Evolutionary conservation across 2,113 vertebrate species (phyloP).

Genomic region (Perognathus longimembris): DNA sequence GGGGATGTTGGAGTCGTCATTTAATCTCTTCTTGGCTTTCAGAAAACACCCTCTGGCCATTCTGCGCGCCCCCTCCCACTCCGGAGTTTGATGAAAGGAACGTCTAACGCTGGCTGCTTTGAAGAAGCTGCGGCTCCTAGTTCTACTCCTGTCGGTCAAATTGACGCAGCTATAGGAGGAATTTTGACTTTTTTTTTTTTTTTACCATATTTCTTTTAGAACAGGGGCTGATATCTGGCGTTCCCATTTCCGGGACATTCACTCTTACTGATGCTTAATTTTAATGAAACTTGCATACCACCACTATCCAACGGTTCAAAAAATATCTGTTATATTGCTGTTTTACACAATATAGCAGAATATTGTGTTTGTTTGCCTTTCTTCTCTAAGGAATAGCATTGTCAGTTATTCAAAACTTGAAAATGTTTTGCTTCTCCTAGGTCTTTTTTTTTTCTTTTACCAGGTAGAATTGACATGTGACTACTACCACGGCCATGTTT

Average conservation of each 20-base stretch:
- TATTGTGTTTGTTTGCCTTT: conserved; percentile 18
- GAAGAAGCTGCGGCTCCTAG: conserved; percentile 41
- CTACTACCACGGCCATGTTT: background rate
- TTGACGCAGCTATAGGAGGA: conserved; percentile 25
- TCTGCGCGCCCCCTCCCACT: background rate
- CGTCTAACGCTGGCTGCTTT: conserved; percentile 37
- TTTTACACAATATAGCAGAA: background rate
- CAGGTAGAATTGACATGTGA: background rate
- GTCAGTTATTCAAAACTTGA: conserved; percentile 27
- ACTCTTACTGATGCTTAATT: background rate
- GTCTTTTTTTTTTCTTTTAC: background rate
- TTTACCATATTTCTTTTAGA: conserved; percentile 36
- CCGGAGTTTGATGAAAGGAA: conserved; percentile 21
- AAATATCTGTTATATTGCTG: conserved; percentile 6
- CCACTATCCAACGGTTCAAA: background rate
- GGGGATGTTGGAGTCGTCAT: conserved; percentile 9
- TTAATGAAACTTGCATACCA: background rate
- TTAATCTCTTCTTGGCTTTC: conserved; percentile 63
- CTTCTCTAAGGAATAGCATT: background rate
- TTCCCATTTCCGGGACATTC: background rate
- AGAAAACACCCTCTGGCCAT: conserved; percentile 53
- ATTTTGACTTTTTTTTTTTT: conserved; percentile 36
- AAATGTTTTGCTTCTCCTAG: conserved; percentile 39
- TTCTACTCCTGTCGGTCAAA: conserved; percentile 55
- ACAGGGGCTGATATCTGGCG: background rate